phyloP scores from a whole-genome alignment of 2,797 vertebrate genomes.

The Myotis vivesi region DNA sequence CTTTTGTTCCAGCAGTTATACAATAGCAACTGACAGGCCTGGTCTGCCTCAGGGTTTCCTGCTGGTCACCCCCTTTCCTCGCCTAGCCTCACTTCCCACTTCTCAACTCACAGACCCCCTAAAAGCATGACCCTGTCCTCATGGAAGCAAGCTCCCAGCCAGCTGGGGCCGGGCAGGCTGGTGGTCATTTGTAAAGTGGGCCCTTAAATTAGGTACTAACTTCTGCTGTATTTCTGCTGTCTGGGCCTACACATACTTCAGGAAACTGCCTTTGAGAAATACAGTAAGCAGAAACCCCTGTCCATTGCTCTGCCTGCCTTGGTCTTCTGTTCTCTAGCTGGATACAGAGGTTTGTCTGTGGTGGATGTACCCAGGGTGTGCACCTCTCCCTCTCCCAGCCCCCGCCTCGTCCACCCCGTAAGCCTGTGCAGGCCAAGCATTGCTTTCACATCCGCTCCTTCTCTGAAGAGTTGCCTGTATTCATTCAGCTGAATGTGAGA shows the following conservation, averaged over 20 bases:
- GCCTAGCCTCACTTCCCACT: background rate
- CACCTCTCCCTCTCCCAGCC: background rate
- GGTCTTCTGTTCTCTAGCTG: background rate
- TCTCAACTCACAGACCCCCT: background rate
- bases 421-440: background rate
- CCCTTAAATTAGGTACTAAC: background rate
- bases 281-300: background rate
- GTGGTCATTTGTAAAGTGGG: background rate
- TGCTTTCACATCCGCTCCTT: background rate
- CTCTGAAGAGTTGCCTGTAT: background rate
- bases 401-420: rapidly evolving
- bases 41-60: background rate
- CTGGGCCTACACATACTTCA: background rate
- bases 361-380: background rate
- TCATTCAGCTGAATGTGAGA: background rate
- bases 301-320: background rate
- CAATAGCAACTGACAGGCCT: background rate
- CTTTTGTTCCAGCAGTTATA: background rate
- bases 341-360: too few relatives aligned
- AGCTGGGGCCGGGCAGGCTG: background rate
- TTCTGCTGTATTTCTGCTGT: background rate
- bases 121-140: rapidly evolving
- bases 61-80: background rate
- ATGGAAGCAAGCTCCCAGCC: too few relatives aligned
- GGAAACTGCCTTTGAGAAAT: background rate